These are phyloP conservation scores for Alligator mississippiensis DNA, from an alignment of 2,113 vertebrate genomes.

Conservation along the genomic window DNA sequence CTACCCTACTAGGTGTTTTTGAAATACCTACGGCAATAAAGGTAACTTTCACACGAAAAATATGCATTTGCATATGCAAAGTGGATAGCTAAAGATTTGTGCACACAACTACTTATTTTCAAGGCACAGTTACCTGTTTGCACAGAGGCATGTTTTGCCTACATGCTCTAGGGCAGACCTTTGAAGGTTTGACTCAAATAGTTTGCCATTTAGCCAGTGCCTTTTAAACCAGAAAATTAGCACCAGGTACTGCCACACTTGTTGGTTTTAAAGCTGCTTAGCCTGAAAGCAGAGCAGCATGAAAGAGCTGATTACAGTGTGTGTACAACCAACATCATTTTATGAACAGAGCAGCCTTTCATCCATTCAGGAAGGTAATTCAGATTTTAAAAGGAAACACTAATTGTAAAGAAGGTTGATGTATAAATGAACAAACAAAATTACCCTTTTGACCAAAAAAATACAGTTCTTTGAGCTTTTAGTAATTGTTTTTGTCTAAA, in stretches of 20 bases:
- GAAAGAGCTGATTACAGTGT: not conserved
- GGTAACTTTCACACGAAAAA: not conserved
- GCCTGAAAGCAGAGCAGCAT: not conserved
- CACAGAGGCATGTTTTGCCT: not conserved
- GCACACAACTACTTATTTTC: not conserved
- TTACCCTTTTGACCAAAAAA: slow-evolving; percentile 58
- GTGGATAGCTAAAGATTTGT: not conserved
- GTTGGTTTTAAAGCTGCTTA: slow-evolving; percentile 7
- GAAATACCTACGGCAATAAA: not conserved
- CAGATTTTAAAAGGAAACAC: slow-evolving; percentile 25
- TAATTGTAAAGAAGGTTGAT: slow-evolving; percentile 42
- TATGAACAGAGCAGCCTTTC: not conserved
- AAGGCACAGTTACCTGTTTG: not conserved
- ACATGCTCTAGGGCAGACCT: not conserved
- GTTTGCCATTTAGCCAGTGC: not conserved
- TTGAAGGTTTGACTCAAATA: not conserved
- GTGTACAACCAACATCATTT: slow-evolving; percentile 4
- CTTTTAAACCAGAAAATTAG: not conserved
- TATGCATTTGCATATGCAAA: not conserved
- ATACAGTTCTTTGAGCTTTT: slow-evolving; percentile 3
- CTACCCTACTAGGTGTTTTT: accelerated
- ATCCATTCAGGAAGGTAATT: slow-evolving; percentile 20
- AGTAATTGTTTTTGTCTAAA: slow-evolving; percentile 60
- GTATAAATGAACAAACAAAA: slow-evolving; percentile 30
- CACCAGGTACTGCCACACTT: not conserved